phyloP scores from a whole-genome alignment of 2,797 vertebrate species.

The Pipistrellus kuhlii region DNA sequence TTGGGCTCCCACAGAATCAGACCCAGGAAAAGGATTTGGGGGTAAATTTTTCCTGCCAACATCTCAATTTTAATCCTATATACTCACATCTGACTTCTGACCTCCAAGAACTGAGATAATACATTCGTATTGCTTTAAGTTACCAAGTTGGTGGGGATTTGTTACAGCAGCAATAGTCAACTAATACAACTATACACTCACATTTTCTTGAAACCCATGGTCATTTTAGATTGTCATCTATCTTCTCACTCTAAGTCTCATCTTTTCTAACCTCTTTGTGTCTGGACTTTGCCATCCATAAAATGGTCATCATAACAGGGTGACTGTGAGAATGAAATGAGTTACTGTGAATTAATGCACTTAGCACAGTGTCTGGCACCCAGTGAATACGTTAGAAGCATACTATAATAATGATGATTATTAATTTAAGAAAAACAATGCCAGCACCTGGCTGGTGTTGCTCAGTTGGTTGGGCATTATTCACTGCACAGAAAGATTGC shows the following conservation, averaged over 20 bases:
- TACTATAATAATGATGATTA: neutral
- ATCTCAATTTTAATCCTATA: neutral
- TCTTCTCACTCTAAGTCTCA: neutral
- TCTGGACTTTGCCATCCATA: neutral
- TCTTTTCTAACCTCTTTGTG: neutral
- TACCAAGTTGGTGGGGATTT: neutral
- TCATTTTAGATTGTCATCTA: neutral
- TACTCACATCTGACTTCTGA: neutral
- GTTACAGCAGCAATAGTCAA: neutral
- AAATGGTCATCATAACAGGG: neutral
- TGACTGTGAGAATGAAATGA: neutral
- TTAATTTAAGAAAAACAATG: neutral
- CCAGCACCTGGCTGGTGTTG: neutral
- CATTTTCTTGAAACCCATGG: neutral
- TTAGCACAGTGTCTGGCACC: neutral
- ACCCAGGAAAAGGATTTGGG: neutral
- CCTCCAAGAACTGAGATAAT: neutral
- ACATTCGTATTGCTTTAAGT: neutral
- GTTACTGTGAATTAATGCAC: neutral
- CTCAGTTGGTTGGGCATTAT: neutral
- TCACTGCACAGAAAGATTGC: neutral
- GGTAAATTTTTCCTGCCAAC: neutral
- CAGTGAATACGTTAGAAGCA: neutral
- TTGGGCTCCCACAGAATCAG: neutral
- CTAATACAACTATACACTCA: neutral